phyloP scores from a whole-genome alignment of 2,888 invertebrate species.

The Petrophora chlorosata region DNA sequence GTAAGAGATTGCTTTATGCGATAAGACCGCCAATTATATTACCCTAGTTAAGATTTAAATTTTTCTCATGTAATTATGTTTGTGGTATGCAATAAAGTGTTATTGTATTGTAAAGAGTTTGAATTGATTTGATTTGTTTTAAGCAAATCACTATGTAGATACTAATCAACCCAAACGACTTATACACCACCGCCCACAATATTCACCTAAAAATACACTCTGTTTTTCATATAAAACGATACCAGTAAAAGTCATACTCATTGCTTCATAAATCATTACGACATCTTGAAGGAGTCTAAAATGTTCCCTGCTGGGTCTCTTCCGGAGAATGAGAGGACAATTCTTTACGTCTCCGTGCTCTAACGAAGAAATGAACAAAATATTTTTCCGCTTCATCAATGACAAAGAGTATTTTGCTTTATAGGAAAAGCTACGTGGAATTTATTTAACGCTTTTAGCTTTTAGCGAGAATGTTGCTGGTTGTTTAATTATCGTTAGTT shows the following conservation, averaged over 20 bases:
- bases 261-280: slow-evolving; percentile 37
- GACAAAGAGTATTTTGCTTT: slow-evolving; percentile 23
- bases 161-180: no score
- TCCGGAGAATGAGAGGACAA: slow-evolving; percentile 15
- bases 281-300: slow-evolving; percentile 31
- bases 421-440: slow-evolving; percentile 9
- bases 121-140: no score
- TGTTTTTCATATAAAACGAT: slow-evolving; percentile 21
- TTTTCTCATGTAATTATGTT: no score
- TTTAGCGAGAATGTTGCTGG: no score
- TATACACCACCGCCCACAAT: not conserved
- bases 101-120: no score
- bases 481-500: no score
- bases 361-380: slow-evolving; percentile 29
- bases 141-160: no score
- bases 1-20: no score
- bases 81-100: no score
- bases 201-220: slow-evolving; percentile 7
- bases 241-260: slow-evolving; percentile 30
- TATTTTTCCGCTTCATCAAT: slow-evolving; percentile 28
- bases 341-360: slow-evolving; percentile 12
- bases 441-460: not conserved
- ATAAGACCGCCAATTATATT: no score
- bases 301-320: slow-evolving; percentile 8
- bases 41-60: no score